These are phyloP conservation scores for Rhagonycha fulva DNA, from an alignment of 2,888 invertebrate genomes.

Conservation along the genomic window DNA sequence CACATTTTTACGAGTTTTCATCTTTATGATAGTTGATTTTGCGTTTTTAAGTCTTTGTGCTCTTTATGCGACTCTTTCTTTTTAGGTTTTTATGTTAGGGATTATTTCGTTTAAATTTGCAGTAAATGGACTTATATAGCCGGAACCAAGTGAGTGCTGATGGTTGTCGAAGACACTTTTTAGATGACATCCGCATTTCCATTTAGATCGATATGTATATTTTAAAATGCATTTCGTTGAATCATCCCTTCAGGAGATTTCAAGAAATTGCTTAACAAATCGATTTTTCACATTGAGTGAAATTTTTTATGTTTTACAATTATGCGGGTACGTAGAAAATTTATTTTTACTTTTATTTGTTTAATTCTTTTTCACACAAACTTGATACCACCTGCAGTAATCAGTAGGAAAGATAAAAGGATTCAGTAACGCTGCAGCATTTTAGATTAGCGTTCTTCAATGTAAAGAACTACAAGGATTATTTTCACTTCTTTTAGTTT, in stretches of 20 bases:
- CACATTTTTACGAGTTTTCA: conserved; percentile 8
- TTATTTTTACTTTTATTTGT: neutral
- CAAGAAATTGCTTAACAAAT: neutral
- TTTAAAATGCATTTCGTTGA: neutral
- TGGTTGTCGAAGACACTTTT: conserved; percentile 11
- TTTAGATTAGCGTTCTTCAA: neutral
- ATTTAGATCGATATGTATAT: conserved; percentile 22
- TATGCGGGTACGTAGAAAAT: neutral
- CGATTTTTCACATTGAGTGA: neutral
- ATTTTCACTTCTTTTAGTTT: neutral
- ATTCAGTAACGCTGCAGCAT: neutral
- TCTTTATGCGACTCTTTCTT: conserved; percentile 12
- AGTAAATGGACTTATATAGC: conserved; percentile 14
- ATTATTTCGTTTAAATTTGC: conserved; percentile 13
- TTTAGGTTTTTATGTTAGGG: conserved; percentile 8
- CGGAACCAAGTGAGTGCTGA: conserved; percentile 11
- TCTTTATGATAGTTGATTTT: conserved; percentile 14
- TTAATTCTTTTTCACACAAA: neutral
- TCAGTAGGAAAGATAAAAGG: neutral
- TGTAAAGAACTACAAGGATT: neutral
- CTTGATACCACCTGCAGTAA: conserved; percentile 1
- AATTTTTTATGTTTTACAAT: neutral
- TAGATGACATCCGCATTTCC: conserved; percentile 14
- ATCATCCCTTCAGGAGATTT: neutral
- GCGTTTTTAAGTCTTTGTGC: conserved; percentile 9